These are phyloP conservation scores for Volucella bombylans DNA, from an alignment of 2,888 invertebrate species.

Conservation along the genomic window DNA sequence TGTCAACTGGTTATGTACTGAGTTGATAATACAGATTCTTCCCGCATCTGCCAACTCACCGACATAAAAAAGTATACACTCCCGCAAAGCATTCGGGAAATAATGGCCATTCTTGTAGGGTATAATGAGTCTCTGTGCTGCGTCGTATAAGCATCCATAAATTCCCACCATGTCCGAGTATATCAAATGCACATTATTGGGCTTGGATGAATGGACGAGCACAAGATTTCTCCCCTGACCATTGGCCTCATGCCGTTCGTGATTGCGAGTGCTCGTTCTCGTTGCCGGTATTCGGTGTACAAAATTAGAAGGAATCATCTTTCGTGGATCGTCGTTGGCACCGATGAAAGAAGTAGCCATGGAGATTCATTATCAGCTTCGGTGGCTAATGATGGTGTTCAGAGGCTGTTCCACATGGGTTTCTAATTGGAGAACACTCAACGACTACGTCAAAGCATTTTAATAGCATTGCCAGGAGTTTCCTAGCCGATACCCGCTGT, in stretches of 20 bases:
- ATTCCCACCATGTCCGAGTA: constrained; percentile 60
- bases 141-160: constrained; percentile 47
- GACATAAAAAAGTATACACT: neutral
- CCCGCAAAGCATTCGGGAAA: constrained; percentile 18
- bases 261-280: constrained; percentile 29
- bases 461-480: constrained; percentile 34
- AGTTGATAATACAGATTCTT: constrained; percentile 6
- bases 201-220: constrained; percentile 30
- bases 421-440: constrained; percentile 65
- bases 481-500: constrained; percentile 28
- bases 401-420: constrained; percentile 57
- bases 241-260: constrained; percentile 54
- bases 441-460: constrained; percentile 45
- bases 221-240: constrained; percentile 16
- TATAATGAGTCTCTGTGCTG: constrained; percentile 51
- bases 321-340: constrained; percentile 17
- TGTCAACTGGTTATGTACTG: constrained; percentile 22
- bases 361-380: constrained; percentile 64
- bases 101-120: constrained; percentile 37
- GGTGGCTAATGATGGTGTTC: constrained; percentile 63
- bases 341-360: constrained; percentile 50
- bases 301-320: constrained; percentile 57
- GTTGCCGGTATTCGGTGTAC: constrained; percentile 16
- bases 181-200: constrained; percentile 41
- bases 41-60: neutral